A percentile compares a stretch with the other conserved stretches of the same genome.
phyloP scores from a whole-genome alignment of 2,113 vertebrate genomes.

The Prietella phreatophila region DNA sequence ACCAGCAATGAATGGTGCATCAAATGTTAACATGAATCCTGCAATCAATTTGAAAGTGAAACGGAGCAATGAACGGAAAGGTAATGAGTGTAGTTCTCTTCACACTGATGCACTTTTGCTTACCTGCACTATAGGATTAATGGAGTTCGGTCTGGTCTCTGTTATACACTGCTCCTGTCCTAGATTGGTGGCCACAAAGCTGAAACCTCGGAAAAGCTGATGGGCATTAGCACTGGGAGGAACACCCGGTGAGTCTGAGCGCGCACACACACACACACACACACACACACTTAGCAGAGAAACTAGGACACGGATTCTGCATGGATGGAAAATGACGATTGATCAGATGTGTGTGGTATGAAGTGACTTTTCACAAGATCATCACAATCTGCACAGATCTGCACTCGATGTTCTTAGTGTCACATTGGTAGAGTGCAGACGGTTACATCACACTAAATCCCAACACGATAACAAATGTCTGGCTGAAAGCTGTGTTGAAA shows the following conservation, averaged over 20 bases:
- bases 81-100: background rate
- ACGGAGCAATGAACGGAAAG: background rate
- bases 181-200: conserved; percentile 87
- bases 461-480: background rate
- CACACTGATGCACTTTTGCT: background rate
- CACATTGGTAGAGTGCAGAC: background rate
- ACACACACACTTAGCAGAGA: conserved; percentile 26
- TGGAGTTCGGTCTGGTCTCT: conserved; percentile 67
- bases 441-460: conserved; percentile 32
- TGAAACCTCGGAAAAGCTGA: conserved; percentile 93
- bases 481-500: background rate
- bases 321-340: conserved; percentile 32
- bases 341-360: conserved; percentile 24
- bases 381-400: background rate
- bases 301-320: conserved; percentile 24
- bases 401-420: background rate
- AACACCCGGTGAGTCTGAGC: conserved; percentile 89
- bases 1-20: background rate
- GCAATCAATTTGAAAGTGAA: background rate
- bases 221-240: conserved; percentile 93
- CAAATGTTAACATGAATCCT: background rate
- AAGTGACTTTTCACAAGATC: conserved; percentile 31
- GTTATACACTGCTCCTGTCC: conserved; percentile 75
- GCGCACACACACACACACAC: conserved; percentile 44
- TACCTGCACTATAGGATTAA: conserved; percentile 92